Evolutionary conservation across 2,797 vertebrate genomes (phyloP), one percentile per base, ranked within the genome.

Genomic region (Simalia tracyae): DNA sequence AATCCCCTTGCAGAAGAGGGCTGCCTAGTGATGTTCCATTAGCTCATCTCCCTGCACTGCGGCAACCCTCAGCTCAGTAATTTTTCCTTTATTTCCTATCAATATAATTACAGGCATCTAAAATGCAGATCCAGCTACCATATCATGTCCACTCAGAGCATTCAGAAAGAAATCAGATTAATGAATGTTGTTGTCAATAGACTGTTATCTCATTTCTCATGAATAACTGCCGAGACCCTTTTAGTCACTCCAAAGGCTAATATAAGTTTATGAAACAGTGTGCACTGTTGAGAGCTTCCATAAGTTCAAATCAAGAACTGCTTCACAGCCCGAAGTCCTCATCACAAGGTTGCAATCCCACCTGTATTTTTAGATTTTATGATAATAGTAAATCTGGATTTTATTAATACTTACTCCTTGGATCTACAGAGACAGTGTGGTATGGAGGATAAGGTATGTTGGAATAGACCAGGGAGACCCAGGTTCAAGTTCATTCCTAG

Each of bases 21-120:
- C 96, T 97, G 94, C 92, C 91, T 95, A 94, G 96, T 95, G 87
- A 57, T 92, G 59, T 76, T 95, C 91, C 0, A 0, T 96, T 92
- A 96, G 96, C 96, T 96, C 94, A 95, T 95, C 94, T 95, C 89
- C 91, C 94, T 96, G 50, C 93, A 66, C 92, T 92, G 87, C 54
- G n/a, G 76, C 87, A 86, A 89, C 95, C 93, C 90, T 93, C 87
- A 60, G 90, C 94, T 84, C 88, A 93, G 60, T 92, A 92, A 93
- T 91, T 92, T 90, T 2, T 1, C 1, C 14, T 94, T 0, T 2
- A 64, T 95, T 93, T 91, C 94, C 92, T 89, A 86, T 94, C 91
- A 95, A 90, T 93, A n/a, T 84, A 90, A 90, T 84, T 68, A 86
- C 28, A 90, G 54, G n/a, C 66, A 57, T 56, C 24, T 56, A 60